Percentiles rank a stretch among this genome's conserved stretches.
phyloP scores from a whole-genome alignment of 2,888 invertebrate species.

The Gymnoscelis rufifasciata region DNA sequence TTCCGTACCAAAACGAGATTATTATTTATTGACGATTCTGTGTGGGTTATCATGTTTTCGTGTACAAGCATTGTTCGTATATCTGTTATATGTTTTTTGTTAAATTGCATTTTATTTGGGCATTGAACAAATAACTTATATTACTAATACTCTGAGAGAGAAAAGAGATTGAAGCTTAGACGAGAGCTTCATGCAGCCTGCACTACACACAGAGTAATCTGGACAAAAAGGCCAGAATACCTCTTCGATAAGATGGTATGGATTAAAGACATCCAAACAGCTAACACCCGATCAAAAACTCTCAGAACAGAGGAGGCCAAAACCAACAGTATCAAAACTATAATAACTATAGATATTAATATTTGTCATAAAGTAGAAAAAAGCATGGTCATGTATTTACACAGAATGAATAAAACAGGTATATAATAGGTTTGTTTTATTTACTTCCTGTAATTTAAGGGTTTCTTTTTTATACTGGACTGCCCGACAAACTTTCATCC shows the following conservation, averaged over 20 bases:
- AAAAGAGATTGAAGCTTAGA: too few species aligned
- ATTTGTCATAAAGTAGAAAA: background rate
- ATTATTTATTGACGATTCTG: conserved; percentile 59
- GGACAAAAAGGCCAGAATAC: too few species aligned
- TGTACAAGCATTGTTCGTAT: conserved; percentile 48
- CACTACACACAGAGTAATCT: too few species aligned
- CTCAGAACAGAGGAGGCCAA: conserved; percentile 41
- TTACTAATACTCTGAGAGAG: too few species aligned
- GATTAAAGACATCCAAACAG: too few species aligned
- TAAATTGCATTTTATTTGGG: too few species aligned
- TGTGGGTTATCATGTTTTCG: conserved; percentile 30
- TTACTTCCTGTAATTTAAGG: conserved; percentile 10
- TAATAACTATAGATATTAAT: conserved; percentile 37
- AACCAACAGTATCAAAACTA: conserved; percentile 47
- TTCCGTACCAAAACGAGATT: conserved; percentile 60
- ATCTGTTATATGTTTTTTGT: conserved; percentile 54
- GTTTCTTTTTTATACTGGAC: too few species aligned
- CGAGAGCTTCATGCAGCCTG: too few species aligned
- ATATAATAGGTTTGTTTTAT: conserved; percentile 20
- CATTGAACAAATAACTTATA: too few species aligned
- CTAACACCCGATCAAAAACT: too few species aligned
- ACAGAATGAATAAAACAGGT: conserved; percentile 17
- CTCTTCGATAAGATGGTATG: too few species aligned
- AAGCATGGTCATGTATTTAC: conserved; percentile 4
- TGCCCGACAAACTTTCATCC: too few species aligned